Evolutionary conservation across 2,888 invertebrate species (phyloP).

Genomic region (Eilema sororculum): DNA sequence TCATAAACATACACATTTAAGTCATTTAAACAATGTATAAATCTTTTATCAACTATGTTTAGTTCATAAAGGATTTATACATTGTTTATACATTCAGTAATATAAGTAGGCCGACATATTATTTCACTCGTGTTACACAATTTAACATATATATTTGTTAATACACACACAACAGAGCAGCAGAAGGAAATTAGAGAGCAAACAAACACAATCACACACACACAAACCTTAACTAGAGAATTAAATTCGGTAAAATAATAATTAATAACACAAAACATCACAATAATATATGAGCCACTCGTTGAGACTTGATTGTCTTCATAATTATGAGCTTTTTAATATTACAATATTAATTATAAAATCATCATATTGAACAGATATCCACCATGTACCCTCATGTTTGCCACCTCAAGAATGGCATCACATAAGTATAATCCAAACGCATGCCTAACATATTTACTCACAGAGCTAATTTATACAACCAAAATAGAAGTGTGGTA

Average conservation of each 20-base stretch:
- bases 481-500: neutral
- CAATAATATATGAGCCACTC: conserved; percentile 51
- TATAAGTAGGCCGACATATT: conserved; percentile 1
- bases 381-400: neutral
- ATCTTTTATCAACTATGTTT: neutral
- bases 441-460: neutral
- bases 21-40: neutral
- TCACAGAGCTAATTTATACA: neutral
- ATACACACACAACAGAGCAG: conserved; percentile 21
- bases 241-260: conserved; percentile 47
- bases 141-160: conserved; percentile 19
- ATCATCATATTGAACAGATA: neutral
- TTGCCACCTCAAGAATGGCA: neutral
- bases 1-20: neutral
- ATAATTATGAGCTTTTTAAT: conserved; percentile 21
- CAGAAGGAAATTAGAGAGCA: conserved; percentile 45
- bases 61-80: too few relatives aligned
- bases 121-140: conserved; percentile 11
- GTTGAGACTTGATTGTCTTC: conserved; percentile 20
- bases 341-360: neutral
- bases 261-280: conserved; percentile 46
- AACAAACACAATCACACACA: conserved; percentile 48
- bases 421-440: neutral
- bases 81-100: neutral
- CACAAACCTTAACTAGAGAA: conserved; percentile 44